Evolutionary conservation across 2,888 invertebrate species (phyloP), one percentile per base, ranked within the genome.

Genomic region (Lithophane semibrunnea): DNA sequence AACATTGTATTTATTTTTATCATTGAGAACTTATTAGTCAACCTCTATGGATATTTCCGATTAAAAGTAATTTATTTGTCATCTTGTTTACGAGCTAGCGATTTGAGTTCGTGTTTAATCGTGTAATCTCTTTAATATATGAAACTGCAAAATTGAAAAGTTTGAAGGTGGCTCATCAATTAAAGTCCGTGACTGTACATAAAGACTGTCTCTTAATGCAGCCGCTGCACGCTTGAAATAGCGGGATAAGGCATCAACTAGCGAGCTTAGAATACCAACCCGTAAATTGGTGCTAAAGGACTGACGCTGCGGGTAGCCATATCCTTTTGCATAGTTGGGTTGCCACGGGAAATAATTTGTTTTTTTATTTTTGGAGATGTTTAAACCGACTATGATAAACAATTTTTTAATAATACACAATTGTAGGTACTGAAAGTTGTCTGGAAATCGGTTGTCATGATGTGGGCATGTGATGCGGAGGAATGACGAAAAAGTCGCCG

Each of bases 211-310:
- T 54, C 66, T 60, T 47, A 66, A 24, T 37, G 54, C 65, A 65
- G 47, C 37, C 56, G 47, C 29, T 49, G 29, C 49, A 56, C 12
- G 81, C 64, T 78, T 77, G 52, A 69, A 76, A 68, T 76, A 65
- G 13, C 64, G 8, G 47, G 24, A 65, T 76, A 65, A 69, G 16
- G 42, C 37, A 24, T 68, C 47, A 65, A 76, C 44, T 82, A 60
- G 60, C 60, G 12, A 66, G 83, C 66, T 75, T 54, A 61, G 77
- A 69, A 77, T 60, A 69, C 60, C 16, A 56, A 13, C 37, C 3
- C 65, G 77, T 82, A 77, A 80, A 80, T 79, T 79, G 18, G 37
- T 12, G 42, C 65, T 42, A 29, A 29, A 82, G 60, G 10, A 74
- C 75, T 61, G 42, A 29, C 49, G 65, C 66, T 58, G 49, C n/a